A percentile compares a stretch with the other conserved stretches of the same genome.
phyloP scores from a whole-genome alignment of 2,888 invertebrate genomes.

The Drosophila macrospina region DNA sequence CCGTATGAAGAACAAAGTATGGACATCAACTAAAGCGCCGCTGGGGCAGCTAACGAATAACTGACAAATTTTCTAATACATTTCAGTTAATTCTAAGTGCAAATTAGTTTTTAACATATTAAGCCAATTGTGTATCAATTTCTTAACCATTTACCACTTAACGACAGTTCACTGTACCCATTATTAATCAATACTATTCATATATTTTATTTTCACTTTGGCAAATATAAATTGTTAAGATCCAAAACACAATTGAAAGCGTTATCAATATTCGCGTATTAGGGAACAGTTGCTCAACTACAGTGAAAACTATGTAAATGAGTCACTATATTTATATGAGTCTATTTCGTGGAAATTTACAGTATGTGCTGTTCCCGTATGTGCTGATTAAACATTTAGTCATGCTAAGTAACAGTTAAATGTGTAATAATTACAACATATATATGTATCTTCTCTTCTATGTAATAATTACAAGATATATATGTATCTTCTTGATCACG shows the following conservation, averaged over 20 bases:
- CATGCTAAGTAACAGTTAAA: too few relatives aligned
- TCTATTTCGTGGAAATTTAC: neutral
- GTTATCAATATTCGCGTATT: constrained; percentile 3
- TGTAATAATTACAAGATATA: too few relatives aligned
- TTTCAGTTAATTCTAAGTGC: constrained; percentile 68
- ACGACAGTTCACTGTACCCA: constrained; percentile 7
- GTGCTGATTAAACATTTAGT: constrained; percentile 9
- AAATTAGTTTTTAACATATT: constrained; percentile 71
- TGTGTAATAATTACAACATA: too few relatives aligned
- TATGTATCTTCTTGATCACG: too few relatives aligned
- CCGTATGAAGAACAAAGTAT: neutral
- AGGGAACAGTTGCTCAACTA: neutral
- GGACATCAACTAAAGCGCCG: constrained; percentile 27
- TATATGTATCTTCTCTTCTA: too few relatives aligned
- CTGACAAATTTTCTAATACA: constrained; percentile 37
- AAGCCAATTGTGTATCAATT: constrained; percentile 30
- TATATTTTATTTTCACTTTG: constrained; percentile 19
- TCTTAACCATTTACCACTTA: constrained; percentile 17
- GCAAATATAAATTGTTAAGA: constrained; percentile 60
- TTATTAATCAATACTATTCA: constrained; percentile 1
- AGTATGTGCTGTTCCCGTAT: neutral
- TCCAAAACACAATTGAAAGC: constrained; percentile 13
- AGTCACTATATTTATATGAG: neutral
- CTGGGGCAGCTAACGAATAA: constrained; percentile 61
- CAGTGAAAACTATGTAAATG: constrained; percentile 2